Evolutionary conservation across 2,888 invertebrate genomes (phyloP), one percentile per base, ranked within the genome.

Genomic region (Limnephilus auricula): DNA sequence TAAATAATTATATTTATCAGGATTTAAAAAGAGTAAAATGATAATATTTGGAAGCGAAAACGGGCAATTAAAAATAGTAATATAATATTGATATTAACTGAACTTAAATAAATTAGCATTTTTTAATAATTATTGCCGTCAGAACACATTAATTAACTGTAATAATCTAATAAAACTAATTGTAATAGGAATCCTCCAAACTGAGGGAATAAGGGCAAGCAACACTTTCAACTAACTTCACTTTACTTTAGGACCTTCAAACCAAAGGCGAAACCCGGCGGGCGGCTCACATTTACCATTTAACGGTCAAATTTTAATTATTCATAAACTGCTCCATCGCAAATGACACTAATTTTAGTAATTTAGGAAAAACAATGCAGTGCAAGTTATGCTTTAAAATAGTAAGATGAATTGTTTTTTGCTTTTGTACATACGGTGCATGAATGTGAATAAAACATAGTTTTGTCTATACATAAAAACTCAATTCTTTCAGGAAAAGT

Each of bases 181-280:
- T 88, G 87, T 90, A 90, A 90, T 90, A 90, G 90, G 90, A 90
- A 65, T 40, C 90, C 90, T 85, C 90, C 32, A 15, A 32, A 78
- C 18, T 32, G 37, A 37, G 85, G 84, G 83, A 31, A 34, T 32
- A 50, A 84, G 85, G 90, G 90, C 90, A 90, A 90, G 90, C 90
- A 78, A 90, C 84, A 37, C 50, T 85, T 84, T 45, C 15, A 83
- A 32, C 79, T 50, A 6, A 65, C 65, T 50, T 34, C 5, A 34
- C 34, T 45, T 45, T 6, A 25, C 65, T 65, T 65, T 65, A 25
- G 65, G n/a, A 65, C 65, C 65, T 65, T 25, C 65, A 65, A 25
- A 65, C 65, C 13, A 45, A 45, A 13, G 13, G 15, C 45, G 10
- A 40, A 40, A 40, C 5, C 40, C 40, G 40, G 40, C 18, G 1